A percentile compares a stretch with the other conserved stretches of the same genome.
Evolutionary conservation across 2,888 invertebrate genomes (phyloP).

Genomic region (Dasysyrphus tricinctus): DNA sequence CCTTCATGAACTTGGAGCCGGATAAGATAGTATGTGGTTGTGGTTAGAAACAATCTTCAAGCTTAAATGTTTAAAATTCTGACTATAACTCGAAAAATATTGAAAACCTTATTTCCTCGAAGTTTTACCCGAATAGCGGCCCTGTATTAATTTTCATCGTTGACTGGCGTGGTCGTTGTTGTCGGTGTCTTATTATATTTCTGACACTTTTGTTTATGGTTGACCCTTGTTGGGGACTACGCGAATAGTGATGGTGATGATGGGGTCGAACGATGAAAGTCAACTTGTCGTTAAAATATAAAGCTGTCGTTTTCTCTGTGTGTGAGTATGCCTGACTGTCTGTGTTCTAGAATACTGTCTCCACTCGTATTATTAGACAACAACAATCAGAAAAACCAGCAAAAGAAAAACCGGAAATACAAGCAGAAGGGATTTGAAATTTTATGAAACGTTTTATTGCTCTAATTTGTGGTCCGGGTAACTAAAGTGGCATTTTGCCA

Average conservation of each 20-base stretch:
- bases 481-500: slow-evolving; percentile 82
- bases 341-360: slow-evolving; percentile 6
- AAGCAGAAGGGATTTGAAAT: slow-evolving; percentile 77
- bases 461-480: slow-evolving; percentile 82
- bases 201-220: slow-evolving; percentile 75
- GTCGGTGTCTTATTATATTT: slow-evolving; percentile 65
- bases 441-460: slow-evolving; percentile 83
- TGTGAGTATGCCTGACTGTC: neutral
- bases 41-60: too few species aligned
- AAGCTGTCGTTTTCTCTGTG: neutral
- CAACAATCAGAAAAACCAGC: slow-evolving; percentile 53
- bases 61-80: too few species aligned
- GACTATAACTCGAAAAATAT: too few species aligned
- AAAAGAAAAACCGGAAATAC: slow-evolving; percentile 66
- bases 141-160: slow-evolving; percentile 3
- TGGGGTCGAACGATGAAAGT: slow-evolving; percentile 69
- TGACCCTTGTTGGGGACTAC: slow-evolving; percentile 65
- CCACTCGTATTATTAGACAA: slow-evolving; percentile 34
- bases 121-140: neutral
- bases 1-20: too few species aligned
- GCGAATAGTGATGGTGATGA: slow-evolving; percentile 39
- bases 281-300: slow-evolving; percentile 70
- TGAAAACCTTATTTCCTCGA: too few species aligned
- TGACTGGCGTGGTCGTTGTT: slow-evolving; percentile 14
- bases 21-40: too few species aligned